Base-by-base conservation (phyloP, 1,140 invertebrate species). In the Cheumatopsyche charites region DNA sequence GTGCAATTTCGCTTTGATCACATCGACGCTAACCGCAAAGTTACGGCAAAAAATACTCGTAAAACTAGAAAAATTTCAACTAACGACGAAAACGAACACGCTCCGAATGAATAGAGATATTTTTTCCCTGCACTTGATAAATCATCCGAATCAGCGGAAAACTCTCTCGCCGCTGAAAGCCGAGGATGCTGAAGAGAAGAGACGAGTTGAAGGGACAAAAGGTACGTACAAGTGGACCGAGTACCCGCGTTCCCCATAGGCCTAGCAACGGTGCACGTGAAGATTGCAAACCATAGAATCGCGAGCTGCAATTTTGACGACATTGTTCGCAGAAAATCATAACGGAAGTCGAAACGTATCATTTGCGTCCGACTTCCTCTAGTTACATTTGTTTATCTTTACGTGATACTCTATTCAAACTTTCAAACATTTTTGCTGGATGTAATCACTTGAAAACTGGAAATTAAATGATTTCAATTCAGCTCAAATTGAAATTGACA, bases 391-490 rank as follows among this genome's bases (percentile, higher is more conserved):
- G 47, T 12, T 52, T 15, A 52, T 61, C 55, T 61, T 61, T 25
- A 21, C 55, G 21, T 61, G 15, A 36, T 17, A 15, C 61, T 76
- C 77, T 15, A 76, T 76, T 23, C 63, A 75, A 58, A 77, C 76
- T 15, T 36, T 36, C 29, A 9, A 36, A 9, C 29, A 36, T 36
- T 36, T 36, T 36, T n/a, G n/a, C n/a, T n/a, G n/a, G n/a, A 36
- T 36, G 3, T 36, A 36, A 36, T 9, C 29, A 36, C 29, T 36
- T 36, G 29, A 3, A 9, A 36, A n/a, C n/a, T n/a, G n/a, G n/a
- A n/a, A n/a, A n/a, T n/a, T n/a, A n/a, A n/a, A n/a, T n/a, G n/a
- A n/a, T n/a, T n/a, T n/a, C n/a, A n/a, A n/a, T n/a, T n/a, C n/a
- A n/a, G n/a, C n/a, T n/a, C n/a, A n/a, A n/a, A n/a, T n/a, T n/a